Evolutionary conservation across 2,888 invertebrate genomes (phyloP), one percentile per base, ranked within the genome.

Genomic region (Amphimallon solstitiale): DNA sequence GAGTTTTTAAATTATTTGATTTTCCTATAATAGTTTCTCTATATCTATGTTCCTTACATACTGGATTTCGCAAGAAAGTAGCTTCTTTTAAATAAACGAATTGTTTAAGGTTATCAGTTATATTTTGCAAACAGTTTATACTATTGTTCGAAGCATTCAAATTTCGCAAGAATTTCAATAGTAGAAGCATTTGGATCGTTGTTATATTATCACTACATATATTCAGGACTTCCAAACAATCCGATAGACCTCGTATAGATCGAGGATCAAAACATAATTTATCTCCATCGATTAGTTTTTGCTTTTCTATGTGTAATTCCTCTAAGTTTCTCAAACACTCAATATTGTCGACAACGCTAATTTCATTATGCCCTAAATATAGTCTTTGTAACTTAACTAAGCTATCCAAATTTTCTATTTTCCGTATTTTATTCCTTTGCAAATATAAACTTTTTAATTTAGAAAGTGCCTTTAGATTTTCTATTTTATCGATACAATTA

Each of bases 391-490:
- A 82, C 69, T 90, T 89, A 34, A 79, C 81, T 61, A 93, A 83
- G 19, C 83, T 80, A 52, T 89, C 84, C 5, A 96, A 77, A 74
- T 93, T 92, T 78, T 91, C 87, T 17, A 97, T 88, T 78, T 88
- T 88, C 0, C 85, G 81, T 71, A 97, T 89, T 73, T 87, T 87
- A 79, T 97, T 97, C 76, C 91, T 92, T 77, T 94, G 95, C 40
- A 92, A 85, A 82, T 91, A 95, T 14, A 91, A 84, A 70, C 89
- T 86, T 15, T 86, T 84, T 45, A 93, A 78, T 68, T 86, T 85
- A 10, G 74, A 74, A n/a, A 87, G 78, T 3, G 77, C 74, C 40
- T 86, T 83, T 34, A 90, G 78, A 71, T 88, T 87, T 72, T 87
- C 82, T 12, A 90, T 81, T 60, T 83, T 84, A 1, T 82, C 79